Evolutionary conservation across 2,797 vertebrate genomes (phyloP).

Genomic region (Siniperca undulata): DNA sequence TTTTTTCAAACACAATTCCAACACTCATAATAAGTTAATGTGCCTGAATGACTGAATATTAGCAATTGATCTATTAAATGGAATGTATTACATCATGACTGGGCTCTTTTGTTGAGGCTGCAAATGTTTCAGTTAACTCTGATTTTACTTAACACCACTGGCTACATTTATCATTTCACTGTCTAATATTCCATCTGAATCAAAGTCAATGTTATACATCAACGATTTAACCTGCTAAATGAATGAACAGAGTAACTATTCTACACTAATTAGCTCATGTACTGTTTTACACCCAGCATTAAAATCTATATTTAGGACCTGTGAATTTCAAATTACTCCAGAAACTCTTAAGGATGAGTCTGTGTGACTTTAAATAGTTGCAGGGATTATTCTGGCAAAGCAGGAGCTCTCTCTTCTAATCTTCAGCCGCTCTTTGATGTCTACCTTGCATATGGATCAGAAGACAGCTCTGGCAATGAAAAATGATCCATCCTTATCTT

Average conservation of each 20-base stretch:
- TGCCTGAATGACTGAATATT: neutral
- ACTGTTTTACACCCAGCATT: neutral
- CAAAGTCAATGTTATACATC: neutral
- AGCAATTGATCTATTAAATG: neutral
- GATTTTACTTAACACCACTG: neutral
- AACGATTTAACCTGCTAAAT: conserved; percentile 27
- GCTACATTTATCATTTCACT: neutral
- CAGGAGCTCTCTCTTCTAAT: conserved; percentile 54
- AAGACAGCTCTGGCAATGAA: conserved; percentile 43
- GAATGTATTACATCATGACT: neutral
- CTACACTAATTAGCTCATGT: conserved; percentile 21
- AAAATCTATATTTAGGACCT: conserved; percentile 47
- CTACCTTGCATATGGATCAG: conserved; percentile 57
- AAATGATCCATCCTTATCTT: conserved; percentile 60
- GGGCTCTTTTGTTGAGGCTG: neutral
- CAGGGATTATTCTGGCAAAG: conserved; percentile 65
- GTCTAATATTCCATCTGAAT: neutral
- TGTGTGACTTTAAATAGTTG: conserved; percentile 53
- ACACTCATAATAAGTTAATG: neutral
- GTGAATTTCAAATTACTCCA: conserved; percentile 25
- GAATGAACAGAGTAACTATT: conserved; percentile 7
- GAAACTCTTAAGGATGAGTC: conserved; percentile 22
- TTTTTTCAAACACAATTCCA: neutral
- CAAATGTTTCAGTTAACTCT: neutral
- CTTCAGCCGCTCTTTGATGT: conserved; percentile 59